Evolutionary conservation across 2,888 invertebrate genomes (phyloP).

Genomic region (Aleiodes leptofemur): DNA sequence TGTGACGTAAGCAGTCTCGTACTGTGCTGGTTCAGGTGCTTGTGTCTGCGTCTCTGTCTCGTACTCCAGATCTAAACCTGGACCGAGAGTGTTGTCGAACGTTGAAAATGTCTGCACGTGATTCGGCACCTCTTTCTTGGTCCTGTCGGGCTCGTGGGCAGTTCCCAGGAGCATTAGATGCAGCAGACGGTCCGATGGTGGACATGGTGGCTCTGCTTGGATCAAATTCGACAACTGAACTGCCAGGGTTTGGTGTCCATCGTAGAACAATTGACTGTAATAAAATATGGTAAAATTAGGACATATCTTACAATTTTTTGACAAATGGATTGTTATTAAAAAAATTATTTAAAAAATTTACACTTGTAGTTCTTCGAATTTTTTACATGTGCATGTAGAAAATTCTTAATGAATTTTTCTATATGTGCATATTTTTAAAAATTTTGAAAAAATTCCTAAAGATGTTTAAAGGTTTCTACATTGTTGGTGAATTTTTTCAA

Average conservation of each 20-base stretch:
- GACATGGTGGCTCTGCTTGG: constrained; percentile 94
- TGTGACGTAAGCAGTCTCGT: constrained; percentile 99
- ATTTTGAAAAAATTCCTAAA: no score
- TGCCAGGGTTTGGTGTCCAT: constrained; percentile 96
- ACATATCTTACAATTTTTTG: no score
- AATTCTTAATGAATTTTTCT: no score
- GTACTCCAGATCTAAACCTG: constrained; percentile 93
- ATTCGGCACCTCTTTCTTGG: constrained; percentile 77
- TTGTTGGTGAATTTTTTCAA: no score
- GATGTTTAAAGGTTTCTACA: no score
- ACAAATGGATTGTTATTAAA: no score
- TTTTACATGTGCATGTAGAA: no score
- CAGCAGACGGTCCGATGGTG: constrained; percentile 94
- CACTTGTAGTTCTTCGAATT: no score
- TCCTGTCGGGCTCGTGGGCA: constrained; percentile 87
- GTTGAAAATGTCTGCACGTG: constrained; percentile 78
- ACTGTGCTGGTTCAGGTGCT: constrained; percentile 97
- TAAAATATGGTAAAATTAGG: constrained; percentile 38
- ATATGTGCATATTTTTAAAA: no score
- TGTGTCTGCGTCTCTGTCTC: constrained; percentile 95
- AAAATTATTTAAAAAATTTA: no score
- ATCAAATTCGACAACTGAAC: constrained; percentile 88
- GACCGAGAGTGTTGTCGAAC: constrained; percentile 81
- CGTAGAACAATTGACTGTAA: constrained; percentile 96
- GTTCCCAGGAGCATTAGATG: constrained; percentile 91